Percentiles rank a stretch among this genome's conserved stretches.
Evolutionary conservation across 2,888 invertebrate species (phyloP).

Genomic region (Tuberolachnus salignus): DNA sequence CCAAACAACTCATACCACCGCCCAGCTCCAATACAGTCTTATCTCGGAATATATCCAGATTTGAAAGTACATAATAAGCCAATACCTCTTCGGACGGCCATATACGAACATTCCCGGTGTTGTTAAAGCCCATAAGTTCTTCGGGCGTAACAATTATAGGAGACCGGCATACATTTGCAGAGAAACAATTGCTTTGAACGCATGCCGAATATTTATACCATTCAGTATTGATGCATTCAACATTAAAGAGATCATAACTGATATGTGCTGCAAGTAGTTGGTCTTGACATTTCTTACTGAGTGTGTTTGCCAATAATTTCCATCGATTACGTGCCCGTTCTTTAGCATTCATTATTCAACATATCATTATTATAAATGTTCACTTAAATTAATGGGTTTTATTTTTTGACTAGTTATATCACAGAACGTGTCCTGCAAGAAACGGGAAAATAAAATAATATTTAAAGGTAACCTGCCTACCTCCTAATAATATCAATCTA

Average conservation of each 20-base stretch:
- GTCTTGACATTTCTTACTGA: conserved; percentile 60
- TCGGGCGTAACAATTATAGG: conserved; percentile 69
- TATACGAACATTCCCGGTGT: conserved; percentile 79
- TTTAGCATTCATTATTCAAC: conserved; percentile 53
- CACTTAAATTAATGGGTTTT: conserved; percentile 46
- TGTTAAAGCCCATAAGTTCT: conserved; percentile 80
- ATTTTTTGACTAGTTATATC: conserved; percentile 52
- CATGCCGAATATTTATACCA: conserved; percentile 52
- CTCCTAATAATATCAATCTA: conserved; percentile 1
- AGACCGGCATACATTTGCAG: conserved; percentile 45
- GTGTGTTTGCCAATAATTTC: conserved; percentile 73
- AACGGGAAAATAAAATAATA: conserved; percentile 53
- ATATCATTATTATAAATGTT: conserved; percentile 44
- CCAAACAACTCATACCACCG: conserved; percentile 84
- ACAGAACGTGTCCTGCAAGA: conserved; percentile 54
- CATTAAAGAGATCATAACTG: conserved; percentile 52
- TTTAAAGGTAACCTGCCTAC: neutral
- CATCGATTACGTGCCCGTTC: conserved; percentile 72
- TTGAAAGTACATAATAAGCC: conserved; percentile 72
- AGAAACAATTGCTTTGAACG: conserved; percentile 40
- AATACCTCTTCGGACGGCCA: conserved; percentile 82
- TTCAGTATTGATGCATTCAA: conserved; percentile 40
- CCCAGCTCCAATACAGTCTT: conserved; percentile 78
- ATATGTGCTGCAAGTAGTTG: conserved; percentile 37
- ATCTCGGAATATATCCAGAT: conserved; percentile 70